A percentile compares a stretch with the other conserved stretches of the same genome.
Conservation (phyloP, 2,888 invertebrate species). For the Ectropis crepuscularia region DNA sequence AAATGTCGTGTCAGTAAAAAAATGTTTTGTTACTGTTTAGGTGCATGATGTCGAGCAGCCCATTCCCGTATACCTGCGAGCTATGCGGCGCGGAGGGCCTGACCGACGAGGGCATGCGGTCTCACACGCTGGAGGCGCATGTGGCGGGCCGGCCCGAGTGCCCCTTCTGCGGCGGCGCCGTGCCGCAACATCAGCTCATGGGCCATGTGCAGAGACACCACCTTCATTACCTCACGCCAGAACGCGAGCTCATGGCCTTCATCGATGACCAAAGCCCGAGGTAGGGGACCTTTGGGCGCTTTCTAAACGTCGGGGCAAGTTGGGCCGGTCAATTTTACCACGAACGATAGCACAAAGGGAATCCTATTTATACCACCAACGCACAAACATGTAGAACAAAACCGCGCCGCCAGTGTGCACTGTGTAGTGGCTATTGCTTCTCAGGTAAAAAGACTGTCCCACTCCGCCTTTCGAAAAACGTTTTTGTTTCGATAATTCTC, state of each 20-base stretch:
- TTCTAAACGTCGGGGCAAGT: too few species aligned
- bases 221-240: conserved; percentile 92
- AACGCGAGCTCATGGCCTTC: conserved; percentile 90
- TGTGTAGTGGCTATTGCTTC: too few species aligned
- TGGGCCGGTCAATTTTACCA: too few species aligned
- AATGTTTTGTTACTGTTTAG: conserved; percentile 33
- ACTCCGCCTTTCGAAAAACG: too few species aligned
- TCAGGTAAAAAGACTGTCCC: too few species aligned
- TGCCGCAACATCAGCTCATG: conserved; percentile 90
- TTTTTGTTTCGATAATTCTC: too few species aligned
- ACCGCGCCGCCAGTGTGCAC: too few species aligned
- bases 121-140: conserved; percentile 91
- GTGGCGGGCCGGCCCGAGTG: conserved; percentile 91
- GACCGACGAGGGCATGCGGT: conserved; percentile 90
- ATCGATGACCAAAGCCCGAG: conserved; percentile 89
- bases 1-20: too few species aligned
- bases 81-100: conserved; percentile 94
- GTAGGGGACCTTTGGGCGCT: conserved; percentile 63
- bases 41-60: conserved; percentile 71
- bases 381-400: too few species aligned
- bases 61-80: conserved; percentile 88
- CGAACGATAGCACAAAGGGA: too few species aligned
- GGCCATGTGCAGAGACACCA: conserved; percentile 94
- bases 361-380: too few species aligned
- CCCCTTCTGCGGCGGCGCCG: conserved; percentile 92